Evolutionary conservation across 2,113 vertebrate species (phyloP).

Genomic region (Reinhardtius hippoglossoides): DNA sequence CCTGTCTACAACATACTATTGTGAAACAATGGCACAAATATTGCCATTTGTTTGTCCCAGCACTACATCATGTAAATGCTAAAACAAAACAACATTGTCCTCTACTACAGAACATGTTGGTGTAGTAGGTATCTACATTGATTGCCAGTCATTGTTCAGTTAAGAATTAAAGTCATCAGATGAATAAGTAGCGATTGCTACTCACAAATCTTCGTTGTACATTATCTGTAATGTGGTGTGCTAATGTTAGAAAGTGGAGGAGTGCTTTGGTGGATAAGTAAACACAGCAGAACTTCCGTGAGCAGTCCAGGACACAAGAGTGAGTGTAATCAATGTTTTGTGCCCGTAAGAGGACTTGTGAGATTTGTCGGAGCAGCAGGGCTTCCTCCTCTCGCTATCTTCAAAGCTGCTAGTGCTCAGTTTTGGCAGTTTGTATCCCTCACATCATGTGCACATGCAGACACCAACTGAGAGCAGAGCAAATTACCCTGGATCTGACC

Average conservation of each 20-base stretch:
- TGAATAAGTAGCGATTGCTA: neutral
- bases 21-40: no score
- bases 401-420: constrained; percentile 8
- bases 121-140: no score
- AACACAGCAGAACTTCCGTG: constrained; percentile 3
- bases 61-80: neutral
- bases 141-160: neutral
- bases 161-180: neutral
- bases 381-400: neutral
- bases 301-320: neutral
- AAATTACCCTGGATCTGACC: constrained; percentile 18
- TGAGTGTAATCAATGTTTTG: neutral
- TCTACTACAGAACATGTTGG: neutral
- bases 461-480: constrained; percentile 15
- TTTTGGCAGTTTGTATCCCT: constrained; percentile 3
- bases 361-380: constrained; percentile 19
- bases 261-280: neutral
- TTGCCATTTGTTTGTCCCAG: no score
- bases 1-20: no score
- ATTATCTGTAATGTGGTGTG: neutral
- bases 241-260: neutral
- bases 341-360: neutral
- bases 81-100: neutral
- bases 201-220: neutral
- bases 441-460: neutral